Conservation (phyloP, 1,140 invertebrate species). For the Cataglyphis hispanica region DNA sequence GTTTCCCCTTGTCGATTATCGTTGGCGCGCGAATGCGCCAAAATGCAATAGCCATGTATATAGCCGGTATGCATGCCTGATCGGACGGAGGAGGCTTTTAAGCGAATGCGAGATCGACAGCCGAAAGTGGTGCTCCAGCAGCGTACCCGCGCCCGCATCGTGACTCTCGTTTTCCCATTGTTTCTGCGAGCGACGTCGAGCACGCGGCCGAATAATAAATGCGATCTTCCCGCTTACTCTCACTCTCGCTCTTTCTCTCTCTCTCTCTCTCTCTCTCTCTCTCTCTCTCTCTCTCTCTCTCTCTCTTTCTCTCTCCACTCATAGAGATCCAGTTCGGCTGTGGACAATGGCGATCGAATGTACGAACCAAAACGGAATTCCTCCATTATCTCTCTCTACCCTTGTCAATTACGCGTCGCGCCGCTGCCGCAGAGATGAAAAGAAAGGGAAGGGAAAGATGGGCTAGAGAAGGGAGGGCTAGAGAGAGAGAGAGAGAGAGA, state of each 20-base stretch:
- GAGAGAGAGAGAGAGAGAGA: conserved; percentile 4
- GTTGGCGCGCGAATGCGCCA: conserved; percentile 36
- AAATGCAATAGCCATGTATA: conserved; percentile 41
- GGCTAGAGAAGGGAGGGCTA: too few relatives aligned
- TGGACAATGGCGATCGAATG: conserved; percentile 57
- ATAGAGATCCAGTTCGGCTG: conserved; percentile 21
- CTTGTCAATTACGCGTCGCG: conserved; percentile 58
- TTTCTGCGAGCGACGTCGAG: conserved; percentile 76
- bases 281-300: conserved; percentile 26
- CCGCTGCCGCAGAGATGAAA: conserved; percentile 17
- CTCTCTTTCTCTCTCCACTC: neutral
- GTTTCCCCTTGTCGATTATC: conserved; percentile 40
- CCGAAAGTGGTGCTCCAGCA: conserved; percentile 72
- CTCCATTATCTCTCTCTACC: conserved; percentile 20
- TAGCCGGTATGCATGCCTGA: conserved; percentile 36
- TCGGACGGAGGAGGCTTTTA: conserved; percentile 47
- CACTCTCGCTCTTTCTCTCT: conserved; percentile 8
- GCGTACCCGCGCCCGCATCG: conserved; percentile 34
- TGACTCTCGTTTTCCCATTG: conserved; percentile 75
- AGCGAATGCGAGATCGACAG: conserved; percentile 72
- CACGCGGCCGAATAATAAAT: conserved; percentile 76
- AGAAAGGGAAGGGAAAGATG: neutral
- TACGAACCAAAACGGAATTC: conserved; percentile 38
- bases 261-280: conserved; percentile 3
- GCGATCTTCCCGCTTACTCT: conserved; percentile 54